Evolutionary conservation across 2,797 vertebrate genomes (phyloP), one percentile per base, ranked within the genome.

Genomic region (Gouania willdenowi): DNA sequence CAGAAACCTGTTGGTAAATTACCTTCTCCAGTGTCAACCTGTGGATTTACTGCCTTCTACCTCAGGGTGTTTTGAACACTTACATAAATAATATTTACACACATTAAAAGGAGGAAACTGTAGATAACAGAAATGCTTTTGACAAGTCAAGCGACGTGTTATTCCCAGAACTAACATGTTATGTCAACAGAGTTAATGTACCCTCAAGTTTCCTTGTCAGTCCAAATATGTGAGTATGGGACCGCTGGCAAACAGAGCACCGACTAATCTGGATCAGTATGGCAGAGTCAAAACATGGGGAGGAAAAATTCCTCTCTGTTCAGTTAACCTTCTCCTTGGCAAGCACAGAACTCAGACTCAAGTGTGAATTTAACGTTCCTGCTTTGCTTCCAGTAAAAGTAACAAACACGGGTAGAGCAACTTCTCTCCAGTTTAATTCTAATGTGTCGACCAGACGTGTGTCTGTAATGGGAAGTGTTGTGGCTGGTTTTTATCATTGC

Each of bases 51-150:
- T 58, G 44, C 59, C 33, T 14, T 39, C 40, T 17, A 25, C 51
- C 28, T 55, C 26, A 11, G 23, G 43, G 41, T 24, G 40, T 65
- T 56, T 74, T 60, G 30, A 79, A 66, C 16, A 31, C 41, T 67
- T 54, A 41, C 56, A 55, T 59, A 64, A 71, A 71, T 61, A 77
- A 69, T 47, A 80, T 75, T 75, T 71, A 36, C 65, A 66, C 56
- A 60, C 17, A 57, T 60, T 59, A 60, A 59, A 20, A 57, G 23
- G 47, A 33, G 49, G 41, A 54, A 43, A 31, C 23, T 2, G 42
- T 15, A 20, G 35, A 51, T 5, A 23, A 47, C 50, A 9, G 23
- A 32, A 39, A 20, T 11, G 44, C 30, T 17, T 51, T 23, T 26
- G 30, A 37, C 46, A 11, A 24, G 39, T 50, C 41, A 46, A 25